These are phyloP conservation scores for Papilio machaon DNA, from an alignment of 1,140 invertebrate species.

Conservation along the genomic window DNA sequence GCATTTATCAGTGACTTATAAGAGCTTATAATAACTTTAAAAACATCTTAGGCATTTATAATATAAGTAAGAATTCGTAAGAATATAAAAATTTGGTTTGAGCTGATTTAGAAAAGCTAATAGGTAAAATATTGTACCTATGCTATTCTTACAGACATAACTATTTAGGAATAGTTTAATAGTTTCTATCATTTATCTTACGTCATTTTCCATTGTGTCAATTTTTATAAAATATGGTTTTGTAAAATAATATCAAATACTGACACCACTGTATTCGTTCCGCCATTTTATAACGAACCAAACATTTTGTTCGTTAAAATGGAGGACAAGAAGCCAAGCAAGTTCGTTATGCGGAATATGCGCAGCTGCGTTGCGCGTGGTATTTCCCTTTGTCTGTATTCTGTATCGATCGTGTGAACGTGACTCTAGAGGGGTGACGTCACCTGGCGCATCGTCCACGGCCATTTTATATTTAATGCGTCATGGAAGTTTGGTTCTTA, in stretches of 20 bases:
- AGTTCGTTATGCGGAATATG: conserved; percentile 20
- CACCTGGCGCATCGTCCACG: conserved; percentile 39
- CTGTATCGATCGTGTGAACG: conserved; percentile 22
- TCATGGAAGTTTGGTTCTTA: conserved; percentile 13
- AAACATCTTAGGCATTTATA: too few relatives aligned
- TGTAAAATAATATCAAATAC: neutral
- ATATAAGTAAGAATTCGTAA: too few relatives aligned
- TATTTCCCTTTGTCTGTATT: conserved; percentile 39
- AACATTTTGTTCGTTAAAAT: conserved; percentile 6
- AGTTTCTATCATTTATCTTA: too few relatives aligned
- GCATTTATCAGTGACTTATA: too few relatives aligned
- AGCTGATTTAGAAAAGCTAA: too few relatives aligned
- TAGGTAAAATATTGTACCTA: too few relatives aligned
- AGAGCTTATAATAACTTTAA: too few relatives aligned
- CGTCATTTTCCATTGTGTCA: too few relatives aligned
- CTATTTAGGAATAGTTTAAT: too few relatives aligned
- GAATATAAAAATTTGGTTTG: too few relatives aligned
- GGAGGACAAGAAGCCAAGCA: conserved; percentile 22
- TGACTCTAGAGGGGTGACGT: conserved; percentile 40
- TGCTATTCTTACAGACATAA: too few relatives aligned
- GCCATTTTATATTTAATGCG: conserved; percentile 45
- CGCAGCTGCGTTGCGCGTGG: conserved; percentile 46
- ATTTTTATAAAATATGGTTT: neutral
- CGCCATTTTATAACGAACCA: neutral
- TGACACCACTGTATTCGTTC: neutral